These are phyloP conservation scores for Oncorhynchus tshawytscha DNA, from an alignment of 2,113 vertebrate genomes.

Conservation along the genomic window DNA sequence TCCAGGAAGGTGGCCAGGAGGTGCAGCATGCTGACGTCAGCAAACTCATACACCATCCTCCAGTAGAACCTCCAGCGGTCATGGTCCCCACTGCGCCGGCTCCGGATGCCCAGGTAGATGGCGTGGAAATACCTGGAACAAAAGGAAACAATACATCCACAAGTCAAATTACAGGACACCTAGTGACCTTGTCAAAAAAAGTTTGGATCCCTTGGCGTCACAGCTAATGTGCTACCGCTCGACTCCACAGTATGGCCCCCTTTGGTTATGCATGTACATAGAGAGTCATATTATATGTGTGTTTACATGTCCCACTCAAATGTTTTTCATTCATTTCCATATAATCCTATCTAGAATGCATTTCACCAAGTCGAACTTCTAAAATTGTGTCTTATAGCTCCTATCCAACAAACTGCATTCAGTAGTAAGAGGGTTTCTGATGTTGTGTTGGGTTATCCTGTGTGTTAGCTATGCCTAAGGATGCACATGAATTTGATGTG, in stretches of 20 bases:
- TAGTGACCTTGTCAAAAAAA: no score
- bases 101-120: constrained; percentile 94
- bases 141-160: not conserved
- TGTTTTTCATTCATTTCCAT: no score
- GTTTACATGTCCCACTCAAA: not conserved
- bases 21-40: constrained; percentile 98
- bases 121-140: constrained; percentile 88
- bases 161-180: no score
- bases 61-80: constrained; percentile 95
- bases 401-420: not conserved
- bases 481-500: not conserved
- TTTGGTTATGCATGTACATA: not conserved
- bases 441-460: not conserved
- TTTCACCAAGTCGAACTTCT: not conserved
- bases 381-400: not conserved
- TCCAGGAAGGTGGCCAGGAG: constrained; percentile 97
- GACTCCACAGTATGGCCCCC: no score
- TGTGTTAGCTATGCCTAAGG: not conserved
- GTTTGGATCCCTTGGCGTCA: no score
- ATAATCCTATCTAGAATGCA: not conserved
- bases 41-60: constrained; percentile 98
- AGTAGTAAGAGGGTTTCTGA: not conserved
- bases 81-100: constrained; percentile 84
- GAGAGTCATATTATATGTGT: not conserved
- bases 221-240: not conserved